Conservation (phyloP, 2,797 vertebrate genomes). For the Sternarchorhynchus goeldii region DNA sequence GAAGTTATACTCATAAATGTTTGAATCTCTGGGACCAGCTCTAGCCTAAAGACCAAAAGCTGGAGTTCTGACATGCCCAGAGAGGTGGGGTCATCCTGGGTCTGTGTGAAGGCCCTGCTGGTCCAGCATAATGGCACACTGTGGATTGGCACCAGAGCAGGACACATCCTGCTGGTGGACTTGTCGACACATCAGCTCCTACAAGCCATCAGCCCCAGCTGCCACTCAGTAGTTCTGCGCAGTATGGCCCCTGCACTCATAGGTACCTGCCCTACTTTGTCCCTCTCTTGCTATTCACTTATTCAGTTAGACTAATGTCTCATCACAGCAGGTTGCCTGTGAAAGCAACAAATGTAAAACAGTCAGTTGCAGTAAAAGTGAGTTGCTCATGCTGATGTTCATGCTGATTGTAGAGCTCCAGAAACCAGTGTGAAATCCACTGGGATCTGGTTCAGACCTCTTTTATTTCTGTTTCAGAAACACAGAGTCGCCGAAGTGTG, state of each 20-base stretch:
- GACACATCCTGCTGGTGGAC: slow-evolving; percentile 88
- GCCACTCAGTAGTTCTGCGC: slow-evolving; percentile 75
- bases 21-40: slow-evolving; percentile 67
- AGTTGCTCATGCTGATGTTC: not conserved
- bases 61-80: slow-evolving; percentile 55
- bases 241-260: slow-evolving; percentile 78
- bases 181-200: slow-evolving; percentile 82
- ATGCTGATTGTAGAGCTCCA: too few relatives aligned
- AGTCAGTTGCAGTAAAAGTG: not conserved
- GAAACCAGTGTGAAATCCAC: too few relatives aligned
- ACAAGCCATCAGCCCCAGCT: slow-evolving; percentile 77
- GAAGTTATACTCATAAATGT: not conserved
- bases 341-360: too few relatives aligned
- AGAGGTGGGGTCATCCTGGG: slow-evolving; percentile 70
- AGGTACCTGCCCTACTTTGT: slow-evolving; percentile 70
- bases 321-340: too few relatives aligned
- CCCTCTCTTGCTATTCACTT: not conserved
- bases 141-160: slow-evolving; percentile 93
- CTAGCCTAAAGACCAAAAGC: slow-evolving; percentile 63
- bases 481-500: slow-evolving; percentile 80
- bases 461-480: slow-evolving; percentile 63
- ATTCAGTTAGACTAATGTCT: not conserved
- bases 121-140: slow-evolving; percentile 85
- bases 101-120: slow-evolving; percentile 86
- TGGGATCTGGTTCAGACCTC: too few relatives aligned